Base-by-base conservation (phyloP, 2,797 vertebrate genomes). In the Acanthurus lineatus region DNA sequence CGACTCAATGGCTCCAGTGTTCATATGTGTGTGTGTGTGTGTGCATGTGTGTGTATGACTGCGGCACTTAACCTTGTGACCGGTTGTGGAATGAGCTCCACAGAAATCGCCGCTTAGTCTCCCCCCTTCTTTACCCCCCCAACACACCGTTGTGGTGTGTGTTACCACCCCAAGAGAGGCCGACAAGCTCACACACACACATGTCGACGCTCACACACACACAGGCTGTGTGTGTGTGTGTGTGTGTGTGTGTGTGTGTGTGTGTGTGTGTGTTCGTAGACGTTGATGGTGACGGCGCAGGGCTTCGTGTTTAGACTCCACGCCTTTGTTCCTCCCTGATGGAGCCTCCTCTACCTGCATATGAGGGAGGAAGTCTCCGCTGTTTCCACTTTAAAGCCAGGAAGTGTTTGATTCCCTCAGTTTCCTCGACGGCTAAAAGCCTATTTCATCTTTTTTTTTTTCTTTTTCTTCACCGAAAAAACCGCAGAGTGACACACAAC, bases 281-380 rank as follows among this genome's bases (percentile, higher is more conserved):
- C 72, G 53, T 79, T 62, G 79, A 77, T 69, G 81, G 79, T 80
- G 87, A 77, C 57, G 85, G 58, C 51, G 65, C 65, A 79, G 63
- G 78, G 85, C 86, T 76, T 62, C 15, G 44, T 94, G 94, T 97
- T 96, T 96, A 95, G 95, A 94, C 95, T 96, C 93, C 77, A 85
- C 9, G 80, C 95, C 91, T 92, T 95, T 96, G 93, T 95, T 94
- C 92, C 85, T 94, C 94, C 94, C 94, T 79, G 92, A 94, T 94
- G 91, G 83, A 69, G 91, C 94, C 93, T 90, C 84, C 73, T 95
- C 92, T 94, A 91, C 96, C 96, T 94, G 95, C 95, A 96, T 96
- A 92, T 94, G 89, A 95, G 95, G 93, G 95, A 96, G 96, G 96
- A 96, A 95, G 95, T 94, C 91, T 92, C 82, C 16, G 73, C 90